Conservation (phyloP, 2,797 vertebrate genomes). For the Syncerus caffer region DNA sequence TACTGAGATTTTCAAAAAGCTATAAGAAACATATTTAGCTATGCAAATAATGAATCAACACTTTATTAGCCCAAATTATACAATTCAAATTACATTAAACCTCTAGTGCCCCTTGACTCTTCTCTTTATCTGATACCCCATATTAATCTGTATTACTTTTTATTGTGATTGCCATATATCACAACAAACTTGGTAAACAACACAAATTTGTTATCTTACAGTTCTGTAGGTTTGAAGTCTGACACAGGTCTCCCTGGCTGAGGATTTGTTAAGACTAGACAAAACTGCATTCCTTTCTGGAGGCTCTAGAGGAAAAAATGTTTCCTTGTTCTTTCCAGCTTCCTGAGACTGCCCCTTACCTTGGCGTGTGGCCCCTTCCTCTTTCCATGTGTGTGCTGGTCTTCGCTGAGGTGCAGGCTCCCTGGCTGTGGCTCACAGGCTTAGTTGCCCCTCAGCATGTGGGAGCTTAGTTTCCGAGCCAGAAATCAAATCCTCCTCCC, state of each 20-base stretch:
- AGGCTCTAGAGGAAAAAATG: background rate
- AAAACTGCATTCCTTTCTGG: background rate
- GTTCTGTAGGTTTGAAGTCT: background rate
- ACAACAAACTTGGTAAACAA: background rate
- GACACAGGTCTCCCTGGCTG: background rate
- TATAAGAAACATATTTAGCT: background rate
- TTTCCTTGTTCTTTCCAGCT: background rate
- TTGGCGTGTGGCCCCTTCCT: background rate
- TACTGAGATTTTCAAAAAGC: background rate
- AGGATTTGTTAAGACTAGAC: background rate
- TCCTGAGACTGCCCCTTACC: background rate
- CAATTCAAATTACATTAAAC: background rate
- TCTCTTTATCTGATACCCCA: background rate
- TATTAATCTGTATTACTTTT: background rate
- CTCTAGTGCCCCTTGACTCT: background rate
- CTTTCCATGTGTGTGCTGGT: background rate
- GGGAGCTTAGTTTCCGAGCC: background rate
- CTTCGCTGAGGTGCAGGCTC: background rate
- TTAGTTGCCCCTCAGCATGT: rapidly evolving
- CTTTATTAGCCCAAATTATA: background rate
- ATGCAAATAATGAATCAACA: background rate
- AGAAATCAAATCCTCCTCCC: background rate
- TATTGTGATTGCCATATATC: background rate
- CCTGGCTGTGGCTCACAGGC: background rate
- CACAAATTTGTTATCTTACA: background rate